phyloP scores from a whole-genome alignment of 2,888 invertebrate genomes.

The Orthosia gracilis region DNA sequence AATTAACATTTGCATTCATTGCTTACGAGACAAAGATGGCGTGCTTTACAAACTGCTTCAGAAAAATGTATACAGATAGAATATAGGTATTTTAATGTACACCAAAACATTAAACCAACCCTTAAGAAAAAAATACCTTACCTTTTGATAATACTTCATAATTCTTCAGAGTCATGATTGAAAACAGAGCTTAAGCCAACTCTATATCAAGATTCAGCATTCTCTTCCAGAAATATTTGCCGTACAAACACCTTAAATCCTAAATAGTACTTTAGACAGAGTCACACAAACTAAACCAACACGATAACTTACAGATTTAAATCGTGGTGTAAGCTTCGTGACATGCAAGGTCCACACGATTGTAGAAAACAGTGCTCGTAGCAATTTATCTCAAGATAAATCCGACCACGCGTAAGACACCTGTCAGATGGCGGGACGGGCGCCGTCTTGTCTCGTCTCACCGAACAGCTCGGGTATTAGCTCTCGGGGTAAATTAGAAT shows the following conservation, averaged over 20 bases:
- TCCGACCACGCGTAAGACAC: slow-evolving; percentile 86
- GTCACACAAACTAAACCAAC: slow-evolving; percentile 60
- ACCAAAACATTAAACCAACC: too few species aligned
- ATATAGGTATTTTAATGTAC: too few species aligned
- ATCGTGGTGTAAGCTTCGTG: slow-evolving; percentile 66
- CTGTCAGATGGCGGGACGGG: slow-evolving; percentile 85
- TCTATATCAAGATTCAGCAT: background rate
- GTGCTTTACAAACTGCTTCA: background rate
- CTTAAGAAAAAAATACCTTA: too few species aligned
- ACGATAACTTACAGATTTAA: slow-evolving; percentile 64
- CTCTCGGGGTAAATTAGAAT: slow-evolving; percentile 84
- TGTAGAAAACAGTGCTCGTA: slow-evolving; percentile 67
- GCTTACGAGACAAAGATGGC: slow-evolving; percentile 15
- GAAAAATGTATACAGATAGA: too few species aligned
- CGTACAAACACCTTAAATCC: slow-evolving; percentile 22
- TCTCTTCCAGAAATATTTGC: slow-evolving; percentile 8
- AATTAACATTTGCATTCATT: slow-evolving; percentile 66
- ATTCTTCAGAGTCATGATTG: slow-evolving; percentile 4
- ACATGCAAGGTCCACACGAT: slow-evolving; percentile 69
- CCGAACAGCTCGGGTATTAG: slow-evolving; percentile 79
- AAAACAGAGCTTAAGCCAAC: background rate
- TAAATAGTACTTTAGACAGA: slow-evolving; percentile 45
- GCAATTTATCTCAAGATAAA: slow-evolving; percentile 86
- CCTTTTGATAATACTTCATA: background rate
- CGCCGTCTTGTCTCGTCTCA: slow-evolving; percentile 82